Base-by-base conservation (phyloP, 2,797 vertebrate genomes). In the Peromyscus aztecus region DNA sequence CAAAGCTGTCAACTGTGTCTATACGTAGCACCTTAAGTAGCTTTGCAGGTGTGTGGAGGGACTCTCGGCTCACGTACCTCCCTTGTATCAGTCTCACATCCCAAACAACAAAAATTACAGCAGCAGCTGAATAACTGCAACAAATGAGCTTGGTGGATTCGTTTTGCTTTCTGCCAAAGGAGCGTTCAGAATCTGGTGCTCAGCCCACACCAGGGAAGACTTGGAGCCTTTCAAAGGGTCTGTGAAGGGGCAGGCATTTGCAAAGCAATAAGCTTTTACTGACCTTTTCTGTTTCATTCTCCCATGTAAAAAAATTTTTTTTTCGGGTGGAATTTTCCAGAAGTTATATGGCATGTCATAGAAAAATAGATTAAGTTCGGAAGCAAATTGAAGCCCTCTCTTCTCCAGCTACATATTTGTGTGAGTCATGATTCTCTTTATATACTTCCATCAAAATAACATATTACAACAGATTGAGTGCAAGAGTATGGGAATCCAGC, bases 361-460 rank as follows among this genome's bases (percentile, higher is more conserved):
- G 61, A 49, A 81, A 73, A 94, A 80, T 52, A 97, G 76, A 96
- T 75, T 94, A 97, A 94, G 88, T 96, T 46, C 52, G 84, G 82
- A 96, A 93, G 59, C 78, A 94, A 93, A 96, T 96, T 95, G 90
- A 96, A 95, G 90, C 78, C 69, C 23, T 94, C 29, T 67, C 81
- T 52, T 5, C 2, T 5, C 75, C 78, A 96, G 96, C 73, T 92
- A 75, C 78, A 21, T 94, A 96, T 96, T 96, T 94, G 67, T 88
- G 73, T 81, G 90, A 95, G 55, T 84, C 86, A 81, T 94, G 89
- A 94, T 95, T 97, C 97, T 95, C 94, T 97, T 94, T 94, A 96
- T 92, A 88, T 96, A 96, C 97, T 96, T 97, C 94, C 80, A 97
- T 95, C 95, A 94, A 96, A 97, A 96, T 94, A 97, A 86, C 96